These are phyloP conservation scores for Dyspetes luteomarginatus DNA, from an alignment of 2,888 invertebrate species.

Conservation along the genomic window DNA sequence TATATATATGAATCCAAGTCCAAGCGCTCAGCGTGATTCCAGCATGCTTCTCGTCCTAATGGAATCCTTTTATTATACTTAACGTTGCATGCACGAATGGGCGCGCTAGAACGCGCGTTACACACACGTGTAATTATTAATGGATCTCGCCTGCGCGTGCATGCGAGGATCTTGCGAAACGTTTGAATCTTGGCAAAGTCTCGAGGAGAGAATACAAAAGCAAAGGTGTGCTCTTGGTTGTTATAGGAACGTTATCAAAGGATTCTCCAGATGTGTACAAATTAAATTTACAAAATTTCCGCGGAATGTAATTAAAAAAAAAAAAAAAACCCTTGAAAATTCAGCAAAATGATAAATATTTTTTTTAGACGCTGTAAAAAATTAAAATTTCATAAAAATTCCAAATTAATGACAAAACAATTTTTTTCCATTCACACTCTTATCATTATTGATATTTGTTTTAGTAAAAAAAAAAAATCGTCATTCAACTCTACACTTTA, in stretches of 20 bases:
- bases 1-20: slow-evolving; percentile 1
- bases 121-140: slow-evolving; percentile 58
- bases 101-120: slow-evolving; percentile 42
- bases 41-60: slow-evolving; percentile 59
- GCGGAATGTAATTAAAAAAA: not conserved
- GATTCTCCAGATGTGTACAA: not conserved
- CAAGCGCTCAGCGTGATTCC: slow-evolving; percentile 15
- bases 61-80: slow-evolving; percentile 61
- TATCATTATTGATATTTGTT: too few relatives aligned
- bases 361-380: too few relatives aligned
- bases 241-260: not conserved
- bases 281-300: not conserved
- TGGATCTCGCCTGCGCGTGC: slow-evolving; percentile 36
- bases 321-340: not conserved
- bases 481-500: too few relatives aligned
- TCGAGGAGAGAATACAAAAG: not conserved
- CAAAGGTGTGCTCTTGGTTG: not conserved
- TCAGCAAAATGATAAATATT: too few relatives aligned
- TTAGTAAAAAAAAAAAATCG: too few relatives aligned
- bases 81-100: slow-evolving; percentile 59
- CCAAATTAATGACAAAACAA: too few relatives aligned
- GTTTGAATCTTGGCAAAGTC: too few relatives aligned
- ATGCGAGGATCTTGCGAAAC: slow-evolving; percentile 50
- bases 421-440: too few relatives aligned
- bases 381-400: too few relatives aligned